Percentiles rank a stretch among this genome's conserved stretches.
Conservation (phyloP, 2,797 vertebrate species). For the Rhincodon typus region DNA sequence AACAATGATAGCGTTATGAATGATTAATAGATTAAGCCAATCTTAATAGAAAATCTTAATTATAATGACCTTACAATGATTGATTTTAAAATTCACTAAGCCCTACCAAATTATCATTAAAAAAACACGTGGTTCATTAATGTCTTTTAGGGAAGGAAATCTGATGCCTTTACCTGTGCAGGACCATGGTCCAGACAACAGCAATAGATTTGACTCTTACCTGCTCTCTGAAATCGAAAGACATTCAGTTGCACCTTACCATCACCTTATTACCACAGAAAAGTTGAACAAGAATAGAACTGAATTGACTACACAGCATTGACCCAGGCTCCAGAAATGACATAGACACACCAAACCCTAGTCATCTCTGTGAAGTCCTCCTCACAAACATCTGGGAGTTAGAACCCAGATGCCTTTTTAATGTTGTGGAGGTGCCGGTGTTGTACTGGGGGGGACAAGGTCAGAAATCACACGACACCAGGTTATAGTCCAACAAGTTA, state of each 20-base stretch:
- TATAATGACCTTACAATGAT: neutral
- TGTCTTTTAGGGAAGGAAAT: neutral
- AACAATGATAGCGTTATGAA: neutral
- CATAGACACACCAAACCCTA: neutral
- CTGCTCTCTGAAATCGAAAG: neutral
- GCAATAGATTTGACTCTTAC: neutral
- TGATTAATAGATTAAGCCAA: conserved; percentile 13
- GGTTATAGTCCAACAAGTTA: too few relatives aligned
- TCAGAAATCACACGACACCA: too few relatives aligned
- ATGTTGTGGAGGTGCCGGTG: too few relatives aligned
- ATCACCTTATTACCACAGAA: neutral
- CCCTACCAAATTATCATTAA: neutral
- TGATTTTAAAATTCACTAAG: neutral
- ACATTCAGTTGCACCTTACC: too few relatives aligned
- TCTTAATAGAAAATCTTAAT: too few relatives aligned
- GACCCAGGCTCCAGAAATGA: neutral
- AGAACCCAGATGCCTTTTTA: too few relatives aligned
- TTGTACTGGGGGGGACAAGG: too few relatives aligned
- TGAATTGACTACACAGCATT: neutral
- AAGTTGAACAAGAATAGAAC: neutral
- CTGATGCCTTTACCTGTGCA: neutral
- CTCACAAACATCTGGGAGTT: neutral
- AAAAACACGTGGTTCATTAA: neutral
- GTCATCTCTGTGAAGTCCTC: neutral
- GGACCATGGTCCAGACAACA: neutral